phyloP scores from a whole-genome alignment of 2,888 invertebrate genomes.

The Galeopsomyia nigrocyanea region DNA sequence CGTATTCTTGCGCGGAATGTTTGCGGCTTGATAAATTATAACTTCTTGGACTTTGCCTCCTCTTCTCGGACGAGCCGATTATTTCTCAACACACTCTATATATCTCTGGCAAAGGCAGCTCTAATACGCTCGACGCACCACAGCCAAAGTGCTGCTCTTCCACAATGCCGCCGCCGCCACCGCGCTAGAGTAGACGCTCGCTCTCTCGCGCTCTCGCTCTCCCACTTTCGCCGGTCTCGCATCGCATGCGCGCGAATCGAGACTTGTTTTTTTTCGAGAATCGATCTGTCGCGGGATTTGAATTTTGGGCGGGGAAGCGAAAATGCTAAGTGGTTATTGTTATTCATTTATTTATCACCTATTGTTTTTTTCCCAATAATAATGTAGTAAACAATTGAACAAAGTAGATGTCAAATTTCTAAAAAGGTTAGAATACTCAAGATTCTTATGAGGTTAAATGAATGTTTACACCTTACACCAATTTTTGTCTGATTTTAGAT shows the following conservation, averaged over 20 bases:
- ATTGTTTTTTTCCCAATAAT: too few species aligned
- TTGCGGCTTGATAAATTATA: not conserved
- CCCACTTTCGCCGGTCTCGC: not conserved
- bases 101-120: too few species aligned
- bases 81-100: not conserved
- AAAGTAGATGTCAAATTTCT: too few species aligned
- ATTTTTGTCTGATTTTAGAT: too few species aligned
- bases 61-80: not conserved
- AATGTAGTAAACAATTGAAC: too few species aligned
- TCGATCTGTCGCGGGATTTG: not conserved
- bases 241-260: not conserved
- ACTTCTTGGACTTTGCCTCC: too few species aligned
- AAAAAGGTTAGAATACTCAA: too few species aligned
- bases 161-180: not conserved
- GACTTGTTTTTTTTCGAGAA: not conserved
- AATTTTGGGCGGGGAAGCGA: too few species aligned
- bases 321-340: too few species aligned
- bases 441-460: too few species aligned
- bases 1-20: constrained; percentile 66
- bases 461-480: too few species aligned
- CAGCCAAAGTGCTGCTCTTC: not conserved
- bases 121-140: not conserved
- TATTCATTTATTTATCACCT: too few species aligned
- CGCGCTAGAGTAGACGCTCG: not conserved
- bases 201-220: not conserved